Evolutionary conservation across 2,113 vertebrate species (phyloP).

Genomic region (Limanda limanda): DNA sequence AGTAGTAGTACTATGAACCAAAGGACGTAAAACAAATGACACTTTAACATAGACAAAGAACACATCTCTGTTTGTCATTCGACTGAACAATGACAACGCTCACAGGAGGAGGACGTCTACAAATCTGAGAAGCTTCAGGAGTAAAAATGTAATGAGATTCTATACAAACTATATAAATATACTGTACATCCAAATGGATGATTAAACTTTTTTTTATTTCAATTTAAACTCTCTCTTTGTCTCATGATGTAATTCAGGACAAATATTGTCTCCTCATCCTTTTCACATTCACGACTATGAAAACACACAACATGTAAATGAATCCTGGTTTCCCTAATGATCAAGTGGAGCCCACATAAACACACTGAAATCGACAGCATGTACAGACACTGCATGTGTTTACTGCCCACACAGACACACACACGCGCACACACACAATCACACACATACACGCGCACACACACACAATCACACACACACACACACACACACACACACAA

Average conservation of each 20-base stretch:
- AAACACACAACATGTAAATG: constrained; percentile 38
- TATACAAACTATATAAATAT: constrained; percentile 69
- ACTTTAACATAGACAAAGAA: constrained; percentile 61
- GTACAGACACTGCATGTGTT: constrained; percentile 70
- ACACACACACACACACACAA: constrained; percentile 2
- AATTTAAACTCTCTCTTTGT: constrained; percentile 21
- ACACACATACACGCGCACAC: not conserved
- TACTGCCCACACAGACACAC: constrained; percentile 51
- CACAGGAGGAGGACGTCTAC: constrained; percentile 26
- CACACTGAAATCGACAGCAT: constrained; percentile 61
- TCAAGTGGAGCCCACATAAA: constrained; percentile 45
- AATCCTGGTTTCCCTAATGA: constrained; percentile 30
- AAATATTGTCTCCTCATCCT: constrained; percentile 7
- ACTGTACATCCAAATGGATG: constrained; percentile 30
- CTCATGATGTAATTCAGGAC: constrained; percentile 18
- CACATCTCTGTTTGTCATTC: constrained; percentile 49
- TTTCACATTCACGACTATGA: constrained; percentile 23
- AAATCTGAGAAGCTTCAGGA: constrained; percentile 53
- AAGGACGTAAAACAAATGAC: constrained; percentile 61
- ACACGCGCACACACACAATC: not conserved
- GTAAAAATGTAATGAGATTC: constrained; percentile 50
- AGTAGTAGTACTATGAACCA: constrained; percentile 54
- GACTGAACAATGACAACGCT: constrained; percentile 27
- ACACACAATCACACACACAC: not conserved
- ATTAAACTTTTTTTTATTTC: constrained; percentile 8